Evolutionary conservation across 2,797 vertebrate species (phyloP), one percentile per base, ranked within the genome.

Genomic region (Trematomus bernacchii): DNA sequence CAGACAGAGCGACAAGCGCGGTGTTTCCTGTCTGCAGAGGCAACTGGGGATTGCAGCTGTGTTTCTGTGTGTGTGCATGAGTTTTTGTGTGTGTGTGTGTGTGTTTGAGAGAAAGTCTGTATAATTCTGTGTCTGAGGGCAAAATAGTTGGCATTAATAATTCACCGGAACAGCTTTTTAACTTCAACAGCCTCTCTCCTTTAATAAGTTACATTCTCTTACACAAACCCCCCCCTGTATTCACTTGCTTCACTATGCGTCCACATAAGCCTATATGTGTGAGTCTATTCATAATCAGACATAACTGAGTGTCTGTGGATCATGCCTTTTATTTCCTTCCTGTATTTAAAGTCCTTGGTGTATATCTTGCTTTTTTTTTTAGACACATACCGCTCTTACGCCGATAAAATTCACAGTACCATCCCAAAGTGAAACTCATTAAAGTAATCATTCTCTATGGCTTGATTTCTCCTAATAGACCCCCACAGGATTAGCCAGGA

Each of bases 21-120:
- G 88, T 6, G 83, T 92, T 95, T 94, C 94, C 93, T 92, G 91
- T 91, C 88, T 90, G 84, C 83, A 87, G 79, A 85, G 92, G 91
- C 92, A 94, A 92, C 90, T 94, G 93, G 89, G 89, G 80, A 89
- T 73, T 90, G 93, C 94, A 94, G 93, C 92, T 94, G 93, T 92
- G 92, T 86, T 71, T 76, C 72, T 74, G 79, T 76, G 69, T 85
- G 85, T 70, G 86, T 18, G 66, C 18, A 42, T 71, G 69, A 66
- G 71, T 55, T 59, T 71, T 57, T 55, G 73, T 79, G 79, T 18
- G 47, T 46, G 62, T 40, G 68, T 43, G 44, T 44, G 74, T 65
- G 63, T 2, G 33, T 6, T 58, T 9, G 50, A 33, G 21, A 61
- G 65, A 78, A 55, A 75, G 67, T 69, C 67, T 90, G 73, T 88